phyloP scores from a whole-genome alignment of 2,797 vertebrate genomes.

The Columba guinea region DNA sequence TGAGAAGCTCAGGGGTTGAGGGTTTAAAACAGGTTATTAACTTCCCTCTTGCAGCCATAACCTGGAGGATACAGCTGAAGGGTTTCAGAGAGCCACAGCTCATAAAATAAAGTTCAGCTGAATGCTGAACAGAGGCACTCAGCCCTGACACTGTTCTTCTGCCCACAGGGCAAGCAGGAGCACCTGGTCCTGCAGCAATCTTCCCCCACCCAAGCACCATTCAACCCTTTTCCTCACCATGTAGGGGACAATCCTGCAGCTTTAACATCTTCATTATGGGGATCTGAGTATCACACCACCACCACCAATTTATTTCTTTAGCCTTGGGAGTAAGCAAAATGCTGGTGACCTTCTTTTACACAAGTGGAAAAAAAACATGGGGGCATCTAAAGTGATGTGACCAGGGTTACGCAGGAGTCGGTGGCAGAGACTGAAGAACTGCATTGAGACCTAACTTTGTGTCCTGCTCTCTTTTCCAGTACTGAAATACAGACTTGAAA shows the following conservation, averaged over 20 bases:
- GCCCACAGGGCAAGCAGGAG: background rate
- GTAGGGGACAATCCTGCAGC: background rate
- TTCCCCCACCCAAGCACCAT: background rate
- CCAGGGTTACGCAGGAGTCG: background rate
- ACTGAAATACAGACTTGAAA: background rate
- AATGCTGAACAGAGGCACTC: accelerated
- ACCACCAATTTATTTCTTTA: background rate
- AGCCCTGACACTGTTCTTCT: background rate
- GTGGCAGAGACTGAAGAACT: background rate
- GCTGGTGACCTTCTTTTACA: background rate
- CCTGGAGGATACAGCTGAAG: background rate
- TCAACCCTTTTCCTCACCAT: background rate
- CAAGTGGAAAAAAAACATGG: background rate
- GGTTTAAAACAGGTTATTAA: background rate
- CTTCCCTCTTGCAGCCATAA: background rate
- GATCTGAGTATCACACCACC: background rate
- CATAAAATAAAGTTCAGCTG: background rate
- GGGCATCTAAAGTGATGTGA: background rate
- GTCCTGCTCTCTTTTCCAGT: background rate
- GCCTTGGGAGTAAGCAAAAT: background rate
- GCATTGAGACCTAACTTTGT: background rate
- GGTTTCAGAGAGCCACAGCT: background rate
- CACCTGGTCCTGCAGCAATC: background rate
- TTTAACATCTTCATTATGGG: background rate
- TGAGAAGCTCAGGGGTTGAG: background rate